These are phyloP conservation scores for Lepidurus couesii DNA, from an alignment of 1,140 invertebrate genomes.

Conservation along the genomic window DNA sequence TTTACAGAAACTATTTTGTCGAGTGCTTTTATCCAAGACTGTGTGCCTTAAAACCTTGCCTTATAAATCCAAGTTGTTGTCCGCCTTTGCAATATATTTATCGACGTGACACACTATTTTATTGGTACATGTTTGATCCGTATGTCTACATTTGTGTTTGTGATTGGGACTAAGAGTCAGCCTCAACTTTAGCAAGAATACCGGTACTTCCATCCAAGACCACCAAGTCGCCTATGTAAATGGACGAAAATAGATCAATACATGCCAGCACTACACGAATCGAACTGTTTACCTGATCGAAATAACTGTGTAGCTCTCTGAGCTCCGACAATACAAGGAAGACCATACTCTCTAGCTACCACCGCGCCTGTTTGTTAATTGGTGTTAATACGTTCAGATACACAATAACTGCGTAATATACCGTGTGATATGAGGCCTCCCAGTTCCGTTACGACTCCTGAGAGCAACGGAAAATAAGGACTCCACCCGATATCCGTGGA, in stretches of 20 bases:
- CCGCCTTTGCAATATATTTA: no score
- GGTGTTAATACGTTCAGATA: conserved; percentile 16
- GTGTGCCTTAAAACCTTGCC: neutral
- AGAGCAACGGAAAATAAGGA: conserved; percentile 74
- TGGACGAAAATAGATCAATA: neutral
- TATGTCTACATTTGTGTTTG: neutral
- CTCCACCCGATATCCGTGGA: conserved; percentile 81
- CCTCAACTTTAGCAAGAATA: conserved; percentile 37
- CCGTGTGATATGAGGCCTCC: conserved; percentile 80
- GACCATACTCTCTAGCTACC: conserved; percentile 77
- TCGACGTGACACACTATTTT: neutral
- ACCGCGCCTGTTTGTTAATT: conserved; percentile 60
- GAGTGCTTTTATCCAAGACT: neutral
- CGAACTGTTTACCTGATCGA: conserved; percentile 53
- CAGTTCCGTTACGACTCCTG: conserved; percentile 74
- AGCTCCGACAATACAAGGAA: conserved; percentile 74
- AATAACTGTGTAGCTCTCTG: conserved; percentile 60
- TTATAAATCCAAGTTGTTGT: neutral
- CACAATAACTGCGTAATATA: conserved; percentile 40
- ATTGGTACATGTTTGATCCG: neutral
- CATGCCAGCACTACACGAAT: neutral
- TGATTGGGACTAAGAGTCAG: conserved; percentile 28
- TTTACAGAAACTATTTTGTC: neutral
- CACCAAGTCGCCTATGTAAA: conserved; percentile 35
- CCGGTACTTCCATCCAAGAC: conserved; percentile 41